phyloP scores from a whole-genome alignment of 2,113 vertebrate species.

The Oncorhynchus mykiss region DNA sequence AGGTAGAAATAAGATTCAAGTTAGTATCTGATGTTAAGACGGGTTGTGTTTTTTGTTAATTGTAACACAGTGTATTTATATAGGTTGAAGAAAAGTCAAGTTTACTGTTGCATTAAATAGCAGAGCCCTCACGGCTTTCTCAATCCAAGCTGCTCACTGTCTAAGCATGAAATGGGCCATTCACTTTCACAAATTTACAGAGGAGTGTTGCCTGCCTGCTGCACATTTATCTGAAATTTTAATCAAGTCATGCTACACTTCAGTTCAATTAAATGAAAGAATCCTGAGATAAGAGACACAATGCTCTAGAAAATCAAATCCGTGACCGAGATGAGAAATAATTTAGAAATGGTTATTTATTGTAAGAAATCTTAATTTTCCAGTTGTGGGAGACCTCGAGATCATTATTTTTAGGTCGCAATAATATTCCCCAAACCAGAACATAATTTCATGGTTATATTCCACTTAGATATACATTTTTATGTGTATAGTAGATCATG shows the following conservation, averaged over 20 bases:
- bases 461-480: not conserved
- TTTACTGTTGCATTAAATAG: not conserved
- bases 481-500: not conserved
- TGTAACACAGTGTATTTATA: not conserved
- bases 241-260: constrained; percentile 14
- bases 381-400: not conserved
- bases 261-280: constrained; percentile 8
- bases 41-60: not conserved
- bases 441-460: not conserved
- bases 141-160: not conserved
- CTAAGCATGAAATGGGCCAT: not conserved
- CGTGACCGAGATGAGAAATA: not conserved
- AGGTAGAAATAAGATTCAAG: too few relatives aligned
- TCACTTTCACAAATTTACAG: constrained; percentile 3
- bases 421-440: not conserved
- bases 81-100: not conserved
- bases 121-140: not conserved
- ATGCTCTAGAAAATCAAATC: not conserved
- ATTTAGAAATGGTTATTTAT: not conserved
- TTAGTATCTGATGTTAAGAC: too few relatives aligned
- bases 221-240: constrained; percentile 11
- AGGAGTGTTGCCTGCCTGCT: not conserved
- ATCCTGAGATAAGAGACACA: not conserved
- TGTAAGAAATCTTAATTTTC: constrained; percentile 7
- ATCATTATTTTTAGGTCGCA: not conserved